These are phyloP conservation scores for Microhierax caerulescens DNA, from an alignment of 2,797 vertebrate genomes.

Conservation along the genomic window DNA sequence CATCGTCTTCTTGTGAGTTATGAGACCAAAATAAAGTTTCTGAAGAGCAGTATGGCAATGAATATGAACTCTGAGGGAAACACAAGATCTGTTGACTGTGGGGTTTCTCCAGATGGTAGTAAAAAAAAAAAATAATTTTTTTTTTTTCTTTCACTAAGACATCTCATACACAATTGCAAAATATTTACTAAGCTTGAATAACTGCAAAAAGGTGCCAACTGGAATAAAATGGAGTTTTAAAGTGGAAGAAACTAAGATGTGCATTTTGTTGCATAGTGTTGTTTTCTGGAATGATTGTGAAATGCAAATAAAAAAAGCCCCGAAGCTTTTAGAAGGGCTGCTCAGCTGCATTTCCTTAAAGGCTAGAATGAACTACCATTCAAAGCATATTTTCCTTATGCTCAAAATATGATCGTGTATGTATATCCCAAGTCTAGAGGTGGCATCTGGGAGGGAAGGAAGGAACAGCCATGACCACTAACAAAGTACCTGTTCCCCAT, in stretches of 20 bases:
- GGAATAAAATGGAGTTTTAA: not conserved
- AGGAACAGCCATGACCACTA: not conserved
- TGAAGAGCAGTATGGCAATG: not conserved
- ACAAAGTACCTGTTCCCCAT: not conserved
- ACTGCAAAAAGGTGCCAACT: not conserved
- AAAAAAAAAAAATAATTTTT: not conserved
- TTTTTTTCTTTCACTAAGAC: not conserved
- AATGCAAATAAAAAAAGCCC: not conserved
- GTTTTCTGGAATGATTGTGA: not conserved
- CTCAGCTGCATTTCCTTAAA: not conserved
- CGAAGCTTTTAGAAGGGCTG: not conserved
- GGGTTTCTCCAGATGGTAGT: not conserved
- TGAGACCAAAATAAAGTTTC: not conserved
- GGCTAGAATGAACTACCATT: no score
- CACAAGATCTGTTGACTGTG: not conserved
- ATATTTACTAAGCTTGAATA: not conserved
- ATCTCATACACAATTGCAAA: not conserved
- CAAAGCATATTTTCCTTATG: not conserved
- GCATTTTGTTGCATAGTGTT: not conserved
- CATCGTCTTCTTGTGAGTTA: not conserved
- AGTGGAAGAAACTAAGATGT: not conserved
- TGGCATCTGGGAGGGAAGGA: not conserved
- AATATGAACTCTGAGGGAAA: not conserved
- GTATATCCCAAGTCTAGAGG: not conserved
- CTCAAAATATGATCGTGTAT: not conserved